Conservation (phyloP, 2,113 vertebrate genomes). For the Natator depressus region DNA sequence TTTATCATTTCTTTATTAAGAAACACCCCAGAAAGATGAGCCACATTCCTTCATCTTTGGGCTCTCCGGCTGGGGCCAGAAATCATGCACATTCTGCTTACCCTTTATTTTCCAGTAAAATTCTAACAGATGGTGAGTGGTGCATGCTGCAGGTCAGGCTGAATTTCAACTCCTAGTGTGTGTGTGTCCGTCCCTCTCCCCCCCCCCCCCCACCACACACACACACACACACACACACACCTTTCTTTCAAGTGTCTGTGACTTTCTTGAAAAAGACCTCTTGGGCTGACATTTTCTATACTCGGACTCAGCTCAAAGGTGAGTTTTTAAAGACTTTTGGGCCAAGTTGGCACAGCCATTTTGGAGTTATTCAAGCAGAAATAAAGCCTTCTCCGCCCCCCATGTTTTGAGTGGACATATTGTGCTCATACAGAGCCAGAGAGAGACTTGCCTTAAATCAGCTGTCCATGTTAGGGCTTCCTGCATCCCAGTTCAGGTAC, state of each 20-base stretch:
- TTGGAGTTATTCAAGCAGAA: slow-evolving; percentile 23
- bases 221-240: neutral
- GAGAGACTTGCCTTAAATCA: neutral
- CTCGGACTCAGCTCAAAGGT: slow-evolving; percentile 45
- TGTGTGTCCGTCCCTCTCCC: too few relatives aligned
- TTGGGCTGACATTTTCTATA: slow-evolving; percentile 61
- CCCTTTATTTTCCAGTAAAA: slow-evolving; percentile 21
- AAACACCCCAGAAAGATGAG: slow-evolving; percentile 3
- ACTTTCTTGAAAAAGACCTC: slow-evolving; percentile 58
- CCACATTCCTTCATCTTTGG: slow-evolving; percentile 3
- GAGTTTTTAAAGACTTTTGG: slow-evolving; percentile 21
- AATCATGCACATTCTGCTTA: neutral
- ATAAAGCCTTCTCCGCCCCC: neutral
- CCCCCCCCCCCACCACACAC: too few relatives aligned
- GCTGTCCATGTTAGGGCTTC: neutral
- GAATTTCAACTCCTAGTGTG: slow-evolving; percentile 36
- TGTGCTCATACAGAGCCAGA: neutral
- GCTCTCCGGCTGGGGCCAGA: fast-evolving
- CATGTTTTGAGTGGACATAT: neutral
- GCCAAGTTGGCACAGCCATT: slow-evolving; percentile 28
- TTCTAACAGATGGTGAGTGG: slow-evolving; percentile 61
- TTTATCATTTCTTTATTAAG: fast-evolving
- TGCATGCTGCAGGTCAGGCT: slow-evolving; percentile 30
- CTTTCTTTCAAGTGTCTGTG: neutral
- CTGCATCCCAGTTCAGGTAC: neutral